Percentiles rank a stretch among this genome's conserved stretches.
Evolutionary conservation across 2,797 vertebrate species (phyloP).

Genomic region (Denticeps clupeoides): DNA sequence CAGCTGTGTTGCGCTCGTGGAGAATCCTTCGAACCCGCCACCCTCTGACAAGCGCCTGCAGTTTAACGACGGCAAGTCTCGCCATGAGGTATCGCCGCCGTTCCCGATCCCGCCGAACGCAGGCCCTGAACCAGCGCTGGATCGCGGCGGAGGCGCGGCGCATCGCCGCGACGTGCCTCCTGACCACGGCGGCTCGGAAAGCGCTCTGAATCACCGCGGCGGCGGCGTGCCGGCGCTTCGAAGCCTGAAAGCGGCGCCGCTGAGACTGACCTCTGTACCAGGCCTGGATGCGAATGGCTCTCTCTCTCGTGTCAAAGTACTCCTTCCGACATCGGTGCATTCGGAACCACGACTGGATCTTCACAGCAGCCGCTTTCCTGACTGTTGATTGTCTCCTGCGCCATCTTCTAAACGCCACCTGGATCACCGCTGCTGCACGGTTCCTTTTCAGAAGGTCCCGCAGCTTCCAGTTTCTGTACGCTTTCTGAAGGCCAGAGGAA

Average conservation of each 20-base stretch:
- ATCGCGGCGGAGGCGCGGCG: conserved; percentile 51
- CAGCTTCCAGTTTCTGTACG: conserved; percentile 64
- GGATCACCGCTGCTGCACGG: conserved; percentile 55
- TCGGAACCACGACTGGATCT: conserved; percentile 76
- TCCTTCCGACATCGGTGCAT: conserved; percentile 51
- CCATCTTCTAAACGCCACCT: conserved; percentile 64
- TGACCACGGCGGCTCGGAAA: conserved; percentile 56
- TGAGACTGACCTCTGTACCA: conserved; percentile 47
- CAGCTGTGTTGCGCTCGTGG: conserved; percentile 42
- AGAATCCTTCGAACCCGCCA: conserved; percentile 54
- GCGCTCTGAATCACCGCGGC: conserved; percentile 69
- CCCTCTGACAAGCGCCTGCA: conserved; percentile 68
- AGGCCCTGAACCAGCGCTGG: conserved; percentile 71
- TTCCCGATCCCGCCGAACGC: conserved; percentile 25
- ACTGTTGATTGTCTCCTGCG: conserved; percentile 27
- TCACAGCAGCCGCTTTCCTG: conserved; percentile 50
- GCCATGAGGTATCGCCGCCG: conserved; percentile 48
- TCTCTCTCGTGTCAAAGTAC: conserved; percentile 47
- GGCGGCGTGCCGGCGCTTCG: conserved; percentile 44
- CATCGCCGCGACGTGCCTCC: conserved; percentile 37
- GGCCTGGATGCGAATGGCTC: conserved; percentile 65
- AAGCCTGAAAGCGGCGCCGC: conserved; percentile 31
- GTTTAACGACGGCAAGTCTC: conserved; percentile 48
- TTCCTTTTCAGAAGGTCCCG: conserved; percentile 39
- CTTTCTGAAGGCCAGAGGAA: conserved; percentile 47